Conservation (phyloP, 2,888 invertebrate genomes). For the Volucella zonaria region DNA sequence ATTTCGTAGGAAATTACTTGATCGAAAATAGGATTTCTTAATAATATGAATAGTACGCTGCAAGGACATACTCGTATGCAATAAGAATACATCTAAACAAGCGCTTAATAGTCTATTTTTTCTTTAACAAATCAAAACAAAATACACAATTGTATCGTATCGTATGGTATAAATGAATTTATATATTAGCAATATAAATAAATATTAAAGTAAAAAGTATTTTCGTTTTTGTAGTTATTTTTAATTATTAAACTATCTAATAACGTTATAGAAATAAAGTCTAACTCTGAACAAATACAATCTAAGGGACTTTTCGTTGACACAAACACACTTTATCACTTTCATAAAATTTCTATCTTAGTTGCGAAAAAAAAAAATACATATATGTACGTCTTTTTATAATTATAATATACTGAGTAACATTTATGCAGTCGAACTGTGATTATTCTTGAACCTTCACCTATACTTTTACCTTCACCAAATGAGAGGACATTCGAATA, state of each 20-base stretch:
- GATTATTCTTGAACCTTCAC: conserved; percentile 31
- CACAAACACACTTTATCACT: conserved; percentile 71
- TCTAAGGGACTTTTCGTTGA: conserved; percentile 62
- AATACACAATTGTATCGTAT: conserved; percentile 13
- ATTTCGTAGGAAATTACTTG: not conserved
- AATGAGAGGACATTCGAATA: conserved; percentile 10
- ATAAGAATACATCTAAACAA: not conserved
- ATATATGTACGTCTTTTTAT: conserved; percentile 26
- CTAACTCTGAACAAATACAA: conserved; percentile 57
- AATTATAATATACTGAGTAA: conserved; percentile 42
- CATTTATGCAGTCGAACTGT: conserved; percentile 57
- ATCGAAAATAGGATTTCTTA: conserved; percentile 1
- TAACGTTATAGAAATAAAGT: conserved; percentile 40
- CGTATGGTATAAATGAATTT: too few relatives aligned
- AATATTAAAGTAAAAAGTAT: conserved; percentile 41
- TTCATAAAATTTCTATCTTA: conserved; percentile 65
- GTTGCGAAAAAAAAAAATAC: conserved; percentile 51
- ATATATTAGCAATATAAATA: conserved; percentile 40
- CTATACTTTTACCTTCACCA: conserved; percentile 16
- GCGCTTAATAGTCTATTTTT: conserved; percentile 47
- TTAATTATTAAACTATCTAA: conserved; percentile 62
- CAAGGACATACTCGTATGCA: conserved; percentile 9
- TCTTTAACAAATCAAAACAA: conserved; percentile 53
- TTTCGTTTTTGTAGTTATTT: conserved; percentile 13
- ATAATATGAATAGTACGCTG: conserved; percentile 18